Percentiles rank a stretch among this genome's conserved stretches.
These are phyloP conservation scores for Dinoponera quadriceps DNA, from an alignment of 1,140 invertebrate genomes.

Conservation along the genomic window DNA sequence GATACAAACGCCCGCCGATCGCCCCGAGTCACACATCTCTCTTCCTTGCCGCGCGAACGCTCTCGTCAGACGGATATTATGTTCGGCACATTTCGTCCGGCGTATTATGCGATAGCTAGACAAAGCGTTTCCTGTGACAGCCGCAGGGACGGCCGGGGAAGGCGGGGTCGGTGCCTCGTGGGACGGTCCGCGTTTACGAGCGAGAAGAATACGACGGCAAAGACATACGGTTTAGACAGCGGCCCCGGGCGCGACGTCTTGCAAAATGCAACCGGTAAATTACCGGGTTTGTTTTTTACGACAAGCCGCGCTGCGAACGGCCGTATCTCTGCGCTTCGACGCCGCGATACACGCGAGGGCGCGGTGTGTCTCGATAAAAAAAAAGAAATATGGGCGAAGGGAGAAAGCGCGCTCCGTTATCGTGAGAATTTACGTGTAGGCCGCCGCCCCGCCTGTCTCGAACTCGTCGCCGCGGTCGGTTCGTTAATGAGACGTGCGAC, in stretches of 20 bases:
- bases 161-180: neutral
- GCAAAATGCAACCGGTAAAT: conserved; percentile 65
- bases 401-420: conserved; percentile 49
- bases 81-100: conserved; percentile 52
- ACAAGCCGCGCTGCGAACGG: conserved; percentile 68
- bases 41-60: conserved; percentile 22
- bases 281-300: conserved; percentile 64
- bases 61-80: conserved; percentile 47
- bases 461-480: neutral
- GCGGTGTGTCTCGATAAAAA: conserved; percentile 52
- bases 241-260: conserved; percentile 55
- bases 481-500: conserved; percentile 18
- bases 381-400: too few species aligned
- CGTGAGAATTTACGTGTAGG: conserved; percentile 48
- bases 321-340: conserved; percentile 67
- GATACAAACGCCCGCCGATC: conserved; percentile 32
- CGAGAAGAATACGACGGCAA: conserved; percentile 41
- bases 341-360: conserved; percentile 4
- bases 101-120: conserved; percentile 47
- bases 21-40: conserved; percentile 24
- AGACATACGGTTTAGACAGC: conserved; percentile 34
- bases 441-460: neutral
- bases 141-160: neutral
- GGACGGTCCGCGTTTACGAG: conserved; percentile 49
- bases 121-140: conserved; percentile 50